Percentiles rank a stretch among this genome's conserved stretches.
These are phyloP conservation scores for Paralichthys olivaceus DNA, from an alignment of 2,113 vertebrate species.

Conservation along the genomic window DNA sequence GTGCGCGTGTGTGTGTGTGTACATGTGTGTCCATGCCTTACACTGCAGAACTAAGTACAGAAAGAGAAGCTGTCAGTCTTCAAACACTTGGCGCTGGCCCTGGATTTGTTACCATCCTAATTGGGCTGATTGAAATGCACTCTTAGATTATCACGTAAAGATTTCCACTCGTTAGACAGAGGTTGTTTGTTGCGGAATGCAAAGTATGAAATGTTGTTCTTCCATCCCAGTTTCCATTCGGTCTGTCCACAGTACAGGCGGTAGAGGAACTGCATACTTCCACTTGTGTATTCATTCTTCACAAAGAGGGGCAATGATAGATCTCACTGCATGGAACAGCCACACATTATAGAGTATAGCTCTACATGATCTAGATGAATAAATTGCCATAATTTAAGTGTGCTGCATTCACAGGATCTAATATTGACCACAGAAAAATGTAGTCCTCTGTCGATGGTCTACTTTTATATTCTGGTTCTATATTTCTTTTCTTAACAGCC, in stretches of 20 bases:
- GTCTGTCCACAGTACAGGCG: slow-evolving; percentile 1
- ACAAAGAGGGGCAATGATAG: neutral
- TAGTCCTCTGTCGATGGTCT: neutral
- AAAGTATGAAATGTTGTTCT: slow-evolving; percentile 41
- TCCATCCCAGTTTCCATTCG: slow-evolving; percentile 38
- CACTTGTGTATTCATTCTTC: neutral
- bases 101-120: slow-evolving; percentile 63
- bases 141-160: slow-evolving; percentile 61
- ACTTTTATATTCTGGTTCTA: neutral
- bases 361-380: neutral
- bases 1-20: slow-evolving; percentile 26
- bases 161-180: slow-evolving; percentile 63
- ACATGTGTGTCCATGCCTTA: slow-evolving; percentile 17
- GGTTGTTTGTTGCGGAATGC: slow-evolving; percentile 49
- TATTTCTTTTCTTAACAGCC: too few species aligned
- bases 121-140: slow-evolving; percentile 61
- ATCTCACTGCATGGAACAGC: neutral
- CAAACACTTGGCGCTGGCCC: slow-evolving; percentile 60
- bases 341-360: neutral
- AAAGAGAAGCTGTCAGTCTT: slow-evolving; percentile 51
- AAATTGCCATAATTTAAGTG: neutral
- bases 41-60: slow-evolving; percentile 20
- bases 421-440: neutral
- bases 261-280: neutral
- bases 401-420: neutral